phyloP scores from a whole-genome alignment of 2,888 invertebrate species.

The Morinoia aosen region DNA sequence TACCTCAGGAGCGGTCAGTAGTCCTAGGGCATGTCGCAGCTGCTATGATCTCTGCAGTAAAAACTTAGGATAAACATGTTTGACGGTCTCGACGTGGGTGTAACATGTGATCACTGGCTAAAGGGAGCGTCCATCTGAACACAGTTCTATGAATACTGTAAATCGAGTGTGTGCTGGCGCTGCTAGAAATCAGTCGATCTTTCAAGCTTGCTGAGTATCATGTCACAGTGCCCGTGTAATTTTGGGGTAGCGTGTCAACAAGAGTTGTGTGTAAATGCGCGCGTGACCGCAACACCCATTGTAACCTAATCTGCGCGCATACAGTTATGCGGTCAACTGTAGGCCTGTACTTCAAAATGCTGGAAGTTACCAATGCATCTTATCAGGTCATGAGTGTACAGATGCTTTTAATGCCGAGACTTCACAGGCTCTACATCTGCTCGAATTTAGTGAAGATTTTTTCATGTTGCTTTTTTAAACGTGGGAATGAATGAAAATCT shows the following conservation, averaged over 20 bases:
- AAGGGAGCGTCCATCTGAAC: neutral
- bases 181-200: neutral
- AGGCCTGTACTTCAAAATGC: neutral
- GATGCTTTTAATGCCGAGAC: neutral
- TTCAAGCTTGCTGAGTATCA: neutral
- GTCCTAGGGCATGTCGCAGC: neutral
- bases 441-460: neutral
- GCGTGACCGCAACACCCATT: neutral
- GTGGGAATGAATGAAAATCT: no score
- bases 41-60: neutral
- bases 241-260: neutral
- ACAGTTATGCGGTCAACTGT: neutral
- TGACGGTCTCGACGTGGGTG: neutral
- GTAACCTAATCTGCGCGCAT: neutral
- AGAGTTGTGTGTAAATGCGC: neutral
- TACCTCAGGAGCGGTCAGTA: conserved; percentile 66
- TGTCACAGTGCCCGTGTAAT: neutral
- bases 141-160: neutral
- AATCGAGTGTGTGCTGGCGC: neutral
- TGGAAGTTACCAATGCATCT: neutral
- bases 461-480: no score
- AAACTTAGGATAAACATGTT: neutral
- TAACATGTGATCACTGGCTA: neutral
- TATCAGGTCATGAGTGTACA: neutral
- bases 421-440: neutral